Evolutionary conservation across 2,888 invertebrate species (phyloP).

Genomic region (Polymixis flavicincta): DNA sequence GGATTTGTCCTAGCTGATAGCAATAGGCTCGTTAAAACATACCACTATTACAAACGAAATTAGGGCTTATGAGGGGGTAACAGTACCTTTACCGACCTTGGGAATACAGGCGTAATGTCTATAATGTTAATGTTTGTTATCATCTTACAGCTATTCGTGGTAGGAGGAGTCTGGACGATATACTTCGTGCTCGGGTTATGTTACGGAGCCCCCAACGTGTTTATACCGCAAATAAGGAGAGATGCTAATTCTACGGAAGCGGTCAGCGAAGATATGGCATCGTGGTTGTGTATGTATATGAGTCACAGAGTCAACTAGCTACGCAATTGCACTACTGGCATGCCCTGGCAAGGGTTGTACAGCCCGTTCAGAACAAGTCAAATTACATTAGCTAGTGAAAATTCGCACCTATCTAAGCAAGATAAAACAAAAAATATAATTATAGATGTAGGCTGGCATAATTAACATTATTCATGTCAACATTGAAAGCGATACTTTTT

Average conservation of each 20-base stretch:
- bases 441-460: neutral
- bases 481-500: neutral
- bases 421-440: no score
- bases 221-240: conserved; percentile 68
- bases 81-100: neutral
- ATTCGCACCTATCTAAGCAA: neutral
- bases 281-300: conserved; percentile 68
- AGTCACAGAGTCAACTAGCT: neutral
- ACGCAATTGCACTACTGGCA: neutral
- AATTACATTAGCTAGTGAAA: neutral
- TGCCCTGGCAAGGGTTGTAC: no score
- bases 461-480: neutral
- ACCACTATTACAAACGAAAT: neutral
- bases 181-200: conserved; percentile 68
- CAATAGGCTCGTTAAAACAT: neutral
- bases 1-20: neutral
- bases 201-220: conserved; percentile 70
- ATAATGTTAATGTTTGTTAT: neutral
- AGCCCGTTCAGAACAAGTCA: neutral
- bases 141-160: conserved; percentile 66
- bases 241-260: conserved; percentile 69
- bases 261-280: conserved; percentile 69
- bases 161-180: conserved; percentile 66
- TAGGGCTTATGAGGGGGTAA: neutral
- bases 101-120: neutral